Evolutionary conservation across 1,140 invertebrate species (phyloP).

Genomic region (Marisa cornuarietis): DNA sequence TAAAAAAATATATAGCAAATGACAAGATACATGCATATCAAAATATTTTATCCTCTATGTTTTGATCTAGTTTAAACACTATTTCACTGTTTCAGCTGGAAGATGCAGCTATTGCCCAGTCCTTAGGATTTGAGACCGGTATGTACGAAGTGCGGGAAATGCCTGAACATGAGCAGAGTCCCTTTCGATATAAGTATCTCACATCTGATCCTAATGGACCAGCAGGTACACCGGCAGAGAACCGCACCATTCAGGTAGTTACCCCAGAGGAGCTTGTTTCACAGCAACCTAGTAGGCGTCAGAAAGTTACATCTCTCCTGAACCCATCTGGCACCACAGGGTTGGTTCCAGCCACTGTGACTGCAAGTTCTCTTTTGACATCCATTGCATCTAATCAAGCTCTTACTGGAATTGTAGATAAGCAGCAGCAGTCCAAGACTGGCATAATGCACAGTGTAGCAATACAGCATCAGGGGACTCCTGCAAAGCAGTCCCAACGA

Average conservation of each 20-base stretch:
- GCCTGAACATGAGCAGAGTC: slow-evolving; percentile 33
- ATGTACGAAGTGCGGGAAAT: slow-evolving; percentile 45
- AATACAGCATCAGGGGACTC: slow-evolving; percentile 3
- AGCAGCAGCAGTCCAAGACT: slow-evolving; percentile 2
- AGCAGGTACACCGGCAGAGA: slow-evolving; percentile 9
- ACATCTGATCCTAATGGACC: slow-evolving; percentile 33
- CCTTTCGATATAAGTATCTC: slow-evolving; percentile 47
- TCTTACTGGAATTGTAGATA: not conserved
- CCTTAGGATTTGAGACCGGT: slow-evolving; percentile 45
- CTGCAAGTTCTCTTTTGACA: slow-evolving; percentile 19
- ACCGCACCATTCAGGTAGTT: slow-evolving; percentile 43
- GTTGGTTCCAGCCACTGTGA: slow-evolving; percentile 4
- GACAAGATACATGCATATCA: too few relatives aligned
- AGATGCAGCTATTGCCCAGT: slow-evolving; percentile 38
- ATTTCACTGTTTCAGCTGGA: slow-evolving; percentile 42
- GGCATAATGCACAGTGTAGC: slow-evolving; percentile 6
- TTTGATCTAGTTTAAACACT: too few relatives aligned
- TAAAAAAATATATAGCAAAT: too few relatives aligned
- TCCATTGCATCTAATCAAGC: slow-evolving; percentile 10
- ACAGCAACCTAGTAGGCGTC: slow-evolving; percentile 22
- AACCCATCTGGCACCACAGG: not conserved
- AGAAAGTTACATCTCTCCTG: slow-evolving; percentile 23
- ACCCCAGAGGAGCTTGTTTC: slow-evolving; percentile 38
- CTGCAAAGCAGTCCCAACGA: not conserved
- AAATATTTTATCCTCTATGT: too few relatives aligned